Percentiles rank a stretch among this genome's conserved stretches.
phyloP scores from a whole-genome alignment of 2,797 vertebrate genomes.

The Acipenser ruthenus region DNA sequence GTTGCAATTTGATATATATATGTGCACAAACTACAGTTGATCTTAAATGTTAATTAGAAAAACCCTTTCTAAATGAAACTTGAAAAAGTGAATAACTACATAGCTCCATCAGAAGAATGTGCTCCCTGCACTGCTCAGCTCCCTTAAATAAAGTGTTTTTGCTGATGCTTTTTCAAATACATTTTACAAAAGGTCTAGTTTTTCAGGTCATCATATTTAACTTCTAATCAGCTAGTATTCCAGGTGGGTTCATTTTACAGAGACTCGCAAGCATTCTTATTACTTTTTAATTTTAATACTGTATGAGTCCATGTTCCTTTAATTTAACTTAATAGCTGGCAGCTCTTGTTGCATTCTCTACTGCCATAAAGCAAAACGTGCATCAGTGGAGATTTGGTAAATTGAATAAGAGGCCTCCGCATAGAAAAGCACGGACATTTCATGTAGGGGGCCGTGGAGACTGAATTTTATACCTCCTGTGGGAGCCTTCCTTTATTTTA shows the following conservation, averaged over 20 bases:
- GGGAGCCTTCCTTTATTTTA: slow-evolving; percentile 49
- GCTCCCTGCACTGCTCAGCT: slow-evolving; percentile 20
- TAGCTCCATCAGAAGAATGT: slow-evolving; percentile 53
- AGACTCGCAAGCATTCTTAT: slow-evolving; percentile 32
- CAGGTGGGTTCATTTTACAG: slow-evolving; percentile 45
- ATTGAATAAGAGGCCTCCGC: slow-evolving; percentile 11
- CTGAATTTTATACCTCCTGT: slow-evolving; percentile 28
- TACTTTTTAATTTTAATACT: slow-evolving; percentile 30
- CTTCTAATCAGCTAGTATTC: slow-evolving; percentile 49
- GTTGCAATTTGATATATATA: too few species aligned
- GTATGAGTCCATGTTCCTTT: slow-evolving; percentile 32
- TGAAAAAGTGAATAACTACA: slow-evolving; percentile 59
- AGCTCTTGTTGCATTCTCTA: slow-evolving; percentile 1
- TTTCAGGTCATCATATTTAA: slow-evolving; percentile 55
- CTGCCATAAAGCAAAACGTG: slow-evolving; percentile 13
- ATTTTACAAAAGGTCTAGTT: slow-evolving; percentile 47
- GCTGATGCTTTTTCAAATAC: slow-evolving; percentile 40
- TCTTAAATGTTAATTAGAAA: slow-evolving; percentile 74
- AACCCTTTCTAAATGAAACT: slow-evolving; percentile 65
- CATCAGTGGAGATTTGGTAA: slow-evolving; percentile 8
- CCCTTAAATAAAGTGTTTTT: slow-evolving; percentile 27
- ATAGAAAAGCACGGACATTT: slow-evolving; percentile 3
- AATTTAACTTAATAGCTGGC: slow-evolving; percentile 31
- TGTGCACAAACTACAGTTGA: slow-evolving; percentile 16
- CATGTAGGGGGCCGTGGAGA: slow-evolving; percentile 5